These are phyloP conservation scores for Nomada fabriciana DNA, from an alignment of 2,888 invertebrate species.

Conservation along the genomic window DNA sequence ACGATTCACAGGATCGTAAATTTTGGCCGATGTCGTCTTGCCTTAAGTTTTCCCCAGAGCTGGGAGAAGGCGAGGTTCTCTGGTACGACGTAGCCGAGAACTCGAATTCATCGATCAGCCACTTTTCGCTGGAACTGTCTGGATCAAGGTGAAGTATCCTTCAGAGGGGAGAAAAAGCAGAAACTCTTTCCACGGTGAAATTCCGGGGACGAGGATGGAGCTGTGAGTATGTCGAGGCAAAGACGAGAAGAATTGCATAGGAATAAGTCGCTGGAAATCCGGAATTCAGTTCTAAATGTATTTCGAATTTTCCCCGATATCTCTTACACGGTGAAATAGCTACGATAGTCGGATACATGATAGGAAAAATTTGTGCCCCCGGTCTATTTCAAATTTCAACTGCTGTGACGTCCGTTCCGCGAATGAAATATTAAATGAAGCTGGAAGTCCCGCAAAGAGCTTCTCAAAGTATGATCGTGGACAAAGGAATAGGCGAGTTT, in stretches of 20 bases:
- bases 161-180: conserved; percentile 59
- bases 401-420: neutral
- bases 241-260: conserved; percentile 25
- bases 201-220: conserved; percentile 16
- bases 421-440: neutral
- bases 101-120: conserved; percentile 78
- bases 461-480: too few relatives aligned
- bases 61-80: conserved; percentile 39
- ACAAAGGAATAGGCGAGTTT: too few relatives aligned
- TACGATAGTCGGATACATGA: neutral
- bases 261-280: conserved; percentile 41
- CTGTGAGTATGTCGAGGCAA: conserved; percentile 1
- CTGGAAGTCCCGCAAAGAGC: too few relatives aligned
- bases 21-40: conserved; percentile 58
- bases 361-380: conserved; percentile 6
- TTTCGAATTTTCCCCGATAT: conserved; percentile 25
- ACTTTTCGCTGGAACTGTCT: conserved; percentile 65
- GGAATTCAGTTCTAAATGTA: conserved; percentile 32
- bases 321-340: neutral
- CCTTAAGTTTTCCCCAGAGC: conserved; percentile 66
- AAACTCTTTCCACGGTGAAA: conserved; percentile 52
- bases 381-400: neutral
- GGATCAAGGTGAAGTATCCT: conserved; percentile 73
- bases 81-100: conserved; percentile 59
- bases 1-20: conserved; percentile 67